Evolutionary conservation across 2,888 invertebrate species (phyloP), one percentile per base, ranked within the genome.

Genomic region (Merodon equestris): DNA sequence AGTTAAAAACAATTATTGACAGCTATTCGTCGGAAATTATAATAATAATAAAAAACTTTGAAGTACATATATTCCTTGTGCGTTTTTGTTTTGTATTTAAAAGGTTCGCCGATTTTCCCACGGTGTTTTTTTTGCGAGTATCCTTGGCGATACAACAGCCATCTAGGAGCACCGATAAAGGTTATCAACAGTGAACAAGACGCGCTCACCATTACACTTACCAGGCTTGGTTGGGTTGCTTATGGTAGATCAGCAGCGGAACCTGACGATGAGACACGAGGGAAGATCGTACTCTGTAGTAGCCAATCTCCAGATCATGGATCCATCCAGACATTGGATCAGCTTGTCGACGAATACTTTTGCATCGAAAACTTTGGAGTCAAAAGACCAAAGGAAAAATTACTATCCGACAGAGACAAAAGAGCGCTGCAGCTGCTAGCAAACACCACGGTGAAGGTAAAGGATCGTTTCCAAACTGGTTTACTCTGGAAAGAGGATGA

Each of bases 401-500:
- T 27, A 27, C 7, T 27, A 27, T 27, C 27, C 27, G 7, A 4
- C 27, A 7, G 27, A 2, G 27, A 27, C 9, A 27, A 58, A 18
- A 17, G 58, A 38, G 58, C 47, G 17, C n/a, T 51, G 9, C 2
- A 63, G 12, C 5, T 51, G 7, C 10, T 51, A 19, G 15, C 34
- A 9, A 27, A 9, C 1, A 44, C 44, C 1, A 44, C 51, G 2
- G 17, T 19, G n/a, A 15, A 34, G 14, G 44, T 51, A 4, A 13
- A 27, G 1, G 44, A 13, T 15, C 40, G 42, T 0, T 51, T 15
- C n/a, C 50, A 61, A n/a, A 61, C 51, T 1, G 61, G 34, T 15
- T 17, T 82, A 15, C 12, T 74, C 13, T 82, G 76, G 81, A 73
- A 54, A 19, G 18, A 57, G 12, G 72, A 79, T 9, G 17, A 51